Percentiles rank a stretch among this genome's conserved stretches.
phyloP scores from a whole-genome alignment of 2,113 vertebrate species.

The Empidonax traillii region DNA sequence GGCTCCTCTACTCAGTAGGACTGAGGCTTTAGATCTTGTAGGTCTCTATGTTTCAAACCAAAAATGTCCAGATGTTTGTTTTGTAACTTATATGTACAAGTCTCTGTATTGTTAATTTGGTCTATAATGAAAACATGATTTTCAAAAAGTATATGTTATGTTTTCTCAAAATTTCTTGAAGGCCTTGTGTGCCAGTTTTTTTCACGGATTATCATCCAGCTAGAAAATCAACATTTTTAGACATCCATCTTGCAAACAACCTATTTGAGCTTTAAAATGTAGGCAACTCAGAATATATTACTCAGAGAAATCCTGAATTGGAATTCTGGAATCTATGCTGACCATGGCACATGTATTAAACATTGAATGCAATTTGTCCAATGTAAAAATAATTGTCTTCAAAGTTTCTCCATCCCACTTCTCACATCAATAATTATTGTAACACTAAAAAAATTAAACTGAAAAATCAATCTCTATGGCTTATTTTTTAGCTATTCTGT shows the following conservation, averaged over 20 bases:
- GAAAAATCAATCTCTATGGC: neutral
- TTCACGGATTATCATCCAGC: neutral
- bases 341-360: neutral
- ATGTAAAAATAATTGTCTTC: neutral
- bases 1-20: neutral
- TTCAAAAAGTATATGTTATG: neutral
- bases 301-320: neutral
- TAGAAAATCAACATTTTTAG: neutral
- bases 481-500: neutral
- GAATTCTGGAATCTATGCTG: neutral
- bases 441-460: constrained; percentile 10
- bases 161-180: neutral
- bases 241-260: neutral
- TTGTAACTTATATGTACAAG: neutral
- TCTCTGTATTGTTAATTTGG: neutral
- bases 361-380: neutral
- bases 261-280: neutral
- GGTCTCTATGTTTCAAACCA: neutral
- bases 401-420: neutral
- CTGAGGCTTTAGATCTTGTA: neutral
- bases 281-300: neutral
- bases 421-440: neutral
- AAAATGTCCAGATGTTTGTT: neutral
- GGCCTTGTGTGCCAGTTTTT: neutral
- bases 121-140: neutral